These are phyloP conservation scores for Eueides isabella DNA, from an alignment of 1,140 invertebrate species.

Conservation along the genomic window DNA sequence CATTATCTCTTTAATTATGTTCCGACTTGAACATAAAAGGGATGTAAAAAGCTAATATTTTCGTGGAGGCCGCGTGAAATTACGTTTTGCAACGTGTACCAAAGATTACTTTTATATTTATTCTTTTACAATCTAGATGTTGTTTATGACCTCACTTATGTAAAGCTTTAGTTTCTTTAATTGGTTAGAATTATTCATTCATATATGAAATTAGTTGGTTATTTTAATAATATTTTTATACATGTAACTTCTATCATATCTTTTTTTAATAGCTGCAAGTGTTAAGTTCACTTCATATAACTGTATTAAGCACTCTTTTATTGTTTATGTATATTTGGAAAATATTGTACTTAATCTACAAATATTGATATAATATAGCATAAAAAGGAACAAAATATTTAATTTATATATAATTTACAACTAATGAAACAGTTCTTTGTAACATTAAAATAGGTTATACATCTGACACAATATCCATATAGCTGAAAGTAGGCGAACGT, in stretches of 20 bases:
- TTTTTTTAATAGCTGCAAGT: no score
- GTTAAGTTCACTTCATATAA: neutral
- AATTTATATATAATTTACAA: no score
- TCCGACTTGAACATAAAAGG: slow-evolving; percentile 34
- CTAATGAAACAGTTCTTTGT: no score
- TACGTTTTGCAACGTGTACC: slow-evolving; percentile 30
- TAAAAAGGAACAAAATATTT: neutral
- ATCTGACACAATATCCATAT: no score
- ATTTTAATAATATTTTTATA: no score
- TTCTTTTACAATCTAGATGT: neutral
- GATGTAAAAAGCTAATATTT: slow-evolving; percentile 41
- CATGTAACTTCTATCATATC: no score
- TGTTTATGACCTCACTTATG: no score
- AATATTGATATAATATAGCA: neutral
- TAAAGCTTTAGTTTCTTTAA: no score
- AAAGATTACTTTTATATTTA: slow-evolving; percentile 15
- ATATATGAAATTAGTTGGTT: no score
- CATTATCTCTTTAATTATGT: slow-evolving; percentile 42
- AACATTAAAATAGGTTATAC: no score
- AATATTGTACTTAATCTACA: neutral
- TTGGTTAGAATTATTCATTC: no score
- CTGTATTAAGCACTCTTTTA: neutral
- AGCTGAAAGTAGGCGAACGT: no score
- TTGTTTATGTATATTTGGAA: neutral
- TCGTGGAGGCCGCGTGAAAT: slow-evolving; percentile 21